Percentiles rank a stretch among this genome's conserved stretches.
Conservation (phyloP, 2,113 vertebrate species). For the Phodopus roborovskii region DNA sequence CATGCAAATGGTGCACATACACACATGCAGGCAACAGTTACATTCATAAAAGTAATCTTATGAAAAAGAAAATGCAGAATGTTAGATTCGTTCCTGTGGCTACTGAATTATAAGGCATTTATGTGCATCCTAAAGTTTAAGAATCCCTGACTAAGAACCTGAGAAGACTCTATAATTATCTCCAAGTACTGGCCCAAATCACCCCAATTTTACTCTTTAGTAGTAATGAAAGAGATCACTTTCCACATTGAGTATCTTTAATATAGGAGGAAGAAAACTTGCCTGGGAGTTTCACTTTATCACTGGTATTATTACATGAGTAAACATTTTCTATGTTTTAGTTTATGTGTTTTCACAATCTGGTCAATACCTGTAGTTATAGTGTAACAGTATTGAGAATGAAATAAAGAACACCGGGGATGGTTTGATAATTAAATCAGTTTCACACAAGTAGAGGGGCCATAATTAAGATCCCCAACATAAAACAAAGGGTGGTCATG, state of each 20-base stretch:
- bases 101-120: background rate
- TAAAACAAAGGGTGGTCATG: background rate
- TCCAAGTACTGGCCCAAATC: background rate
- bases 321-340: slow-evolving; percentile 11
- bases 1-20: background rate
- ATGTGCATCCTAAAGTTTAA: slow-evolving; percentile 1
- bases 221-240: background rate
- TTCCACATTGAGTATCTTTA: background rate
- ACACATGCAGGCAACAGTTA: background rate
- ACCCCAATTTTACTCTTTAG: slow-evolving; percentile 15
- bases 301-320: background rate
- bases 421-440: too few relatives aligned
- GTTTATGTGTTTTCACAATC: slow-evolving; percentile 50
- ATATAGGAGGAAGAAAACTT: background rate
- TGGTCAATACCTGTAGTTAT: background rate
- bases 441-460: background rate
- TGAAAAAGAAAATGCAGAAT: background rate
- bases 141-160: slow-evolving; percentile 28
- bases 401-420: background rate
- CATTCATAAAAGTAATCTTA: background rate
- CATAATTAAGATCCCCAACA: background rate
- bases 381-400: background rate
- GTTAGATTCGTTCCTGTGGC: background rate
- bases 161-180: slow-evolving; percentile 30
- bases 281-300: background rate